Base-by-base conservation (phyloP, 1,140 invertebrate genomes). In the Drosophila sturtevanti region DNA sequence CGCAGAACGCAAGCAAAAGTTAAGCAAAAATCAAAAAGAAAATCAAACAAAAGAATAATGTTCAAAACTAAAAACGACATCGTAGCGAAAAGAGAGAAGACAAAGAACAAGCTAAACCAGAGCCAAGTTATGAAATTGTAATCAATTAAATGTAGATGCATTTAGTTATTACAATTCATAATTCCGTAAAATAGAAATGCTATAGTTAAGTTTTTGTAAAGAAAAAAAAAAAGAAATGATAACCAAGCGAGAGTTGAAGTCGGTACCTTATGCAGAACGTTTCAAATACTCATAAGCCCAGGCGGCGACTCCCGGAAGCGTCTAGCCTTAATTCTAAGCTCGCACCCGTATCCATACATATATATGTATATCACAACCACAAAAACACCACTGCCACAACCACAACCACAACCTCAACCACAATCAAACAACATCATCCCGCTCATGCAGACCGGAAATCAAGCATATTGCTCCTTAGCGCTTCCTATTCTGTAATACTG, bases 211-310 rank as follows among this genome's bases (percentile, higher is more conserved):
- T 79, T 89, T 81, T 81, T 85, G 41, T 48, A 48, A 48, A 48
- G 12, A 85, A 84, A 81, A 81, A 85, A 67, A 71, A 61, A 63
- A 24, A 60, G 4, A 60, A 14, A 64, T 66, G 63, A 59, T 52
- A 69, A 72, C 60, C 72, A 75, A 85, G 73, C 81, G 81, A 86
- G 81, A 90, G 77, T 90, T 76, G 64, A 84, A 73, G 80, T 82
- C 80, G 74, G 77, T 82, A 81, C 77, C 74, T 80, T 75, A 72
- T 78, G 63, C 67, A 67, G 41, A 77, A 72, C 75, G 68, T 75
- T 84, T 73, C 77, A 68, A 90, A 90, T 90, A 90, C 87, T 90
- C 73, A 77, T 63, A 77, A 69, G 70, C 63, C 75, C 52, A 74
- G 41, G 41, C 41, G 41, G 41, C 41, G 41, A 48, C 41, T 48